phyloP scores from a whole-genome alignment of 2,888 invertebrate species.

The Cephus rjabovi region DNA sequence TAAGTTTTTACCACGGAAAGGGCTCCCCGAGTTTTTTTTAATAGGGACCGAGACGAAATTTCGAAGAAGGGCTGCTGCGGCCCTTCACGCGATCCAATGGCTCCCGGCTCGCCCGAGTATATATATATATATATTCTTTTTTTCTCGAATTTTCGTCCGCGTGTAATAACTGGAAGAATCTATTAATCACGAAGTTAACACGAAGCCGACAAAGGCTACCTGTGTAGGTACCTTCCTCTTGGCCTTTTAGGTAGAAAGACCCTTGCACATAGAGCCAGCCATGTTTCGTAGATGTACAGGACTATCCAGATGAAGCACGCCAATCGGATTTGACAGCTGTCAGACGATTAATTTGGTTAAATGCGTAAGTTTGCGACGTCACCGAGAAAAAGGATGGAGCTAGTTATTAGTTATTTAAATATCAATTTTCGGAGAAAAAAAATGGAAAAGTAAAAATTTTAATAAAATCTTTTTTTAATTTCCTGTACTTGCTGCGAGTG shows the following conservation, averaged over 20 bases:
- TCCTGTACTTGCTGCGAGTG: not conserved
- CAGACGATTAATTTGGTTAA: not conserved
- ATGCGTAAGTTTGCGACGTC: not conserved
- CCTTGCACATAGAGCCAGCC: slow-evolving; percentile 28
- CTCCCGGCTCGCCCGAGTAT: not conserved
- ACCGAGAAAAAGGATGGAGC: not conserved
- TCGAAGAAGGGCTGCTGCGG: not conserved
- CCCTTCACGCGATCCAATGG: slow-evolving; percentile 1
- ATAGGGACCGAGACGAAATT: not conserved
- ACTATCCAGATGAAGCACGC: not conserved
- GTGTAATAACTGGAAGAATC: slow-evolving; percentile 33
- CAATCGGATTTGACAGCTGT: not conserved
- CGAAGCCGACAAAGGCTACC: slow-evolving; percentile 41
- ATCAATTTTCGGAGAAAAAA: not conserved
- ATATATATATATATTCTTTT: not conserved
- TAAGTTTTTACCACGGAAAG: not conserved
- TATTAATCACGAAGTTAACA: slow-evolving; percentile 43
- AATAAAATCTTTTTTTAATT: too few relatives aligned
- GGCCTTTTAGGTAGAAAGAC: slow-evolving; percentile 17
- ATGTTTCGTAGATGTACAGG: slow-evolving; percentile 21
- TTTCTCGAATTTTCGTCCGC: slow-evolving; percentile 27
- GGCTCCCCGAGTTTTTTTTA: not conserved
- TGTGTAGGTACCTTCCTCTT: slow-evolving; percentile 3
- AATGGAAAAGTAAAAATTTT: not conserved
- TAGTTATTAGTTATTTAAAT: not conserved